Evolutionary conservation across 2,113 vertebrate genomes (phyloP).

Genomic region (Myiagra hebetior): DNA sequence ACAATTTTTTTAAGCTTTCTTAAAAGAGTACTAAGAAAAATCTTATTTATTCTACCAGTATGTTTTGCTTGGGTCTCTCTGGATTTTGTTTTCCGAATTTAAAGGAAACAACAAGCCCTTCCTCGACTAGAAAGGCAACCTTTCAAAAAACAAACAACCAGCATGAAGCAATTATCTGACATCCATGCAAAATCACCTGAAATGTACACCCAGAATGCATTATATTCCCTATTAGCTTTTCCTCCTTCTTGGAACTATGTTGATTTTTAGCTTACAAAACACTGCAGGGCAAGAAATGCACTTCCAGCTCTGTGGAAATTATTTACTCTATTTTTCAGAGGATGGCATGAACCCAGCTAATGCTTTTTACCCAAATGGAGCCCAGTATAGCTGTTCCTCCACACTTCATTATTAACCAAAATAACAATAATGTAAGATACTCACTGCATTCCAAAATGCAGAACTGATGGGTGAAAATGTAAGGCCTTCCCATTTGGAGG

Average conservation of each 20-base stretch:
- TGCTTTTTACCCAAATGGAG: neutral
- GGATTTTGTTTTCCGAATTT: neutral
- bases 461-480: slow-evolving; percentile 86
- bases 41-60: neutral
- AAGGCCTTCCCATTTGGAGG: slow-evolving; percentile 81
- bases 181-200: neutral
- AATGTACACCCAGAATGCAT: neutral
- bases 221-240: neutral
- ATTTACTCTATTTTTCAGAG: neutral
- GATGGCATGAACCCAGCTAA: neutral
- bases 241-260: neutral
- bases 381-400: neutral
- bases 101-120: neutral
- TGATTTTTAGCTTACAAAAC: neutral
- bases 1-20: neutral
- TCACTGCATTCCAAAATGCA: slow-evolving; percentile 96
- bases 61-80: neutral
- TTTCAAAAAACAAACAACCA: neutral
- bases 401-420: neutral
- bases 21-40: neutral
- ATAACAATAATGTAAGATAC: slow-evolving; percentile 58
- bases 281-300: neutral
- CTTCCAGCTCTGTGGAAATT: neutral
- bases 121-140: neutral
- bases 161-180: neutral